Conservation (phyloP, 2,797 vertebrate species). For the Labroides dimidiatus region DNA sequence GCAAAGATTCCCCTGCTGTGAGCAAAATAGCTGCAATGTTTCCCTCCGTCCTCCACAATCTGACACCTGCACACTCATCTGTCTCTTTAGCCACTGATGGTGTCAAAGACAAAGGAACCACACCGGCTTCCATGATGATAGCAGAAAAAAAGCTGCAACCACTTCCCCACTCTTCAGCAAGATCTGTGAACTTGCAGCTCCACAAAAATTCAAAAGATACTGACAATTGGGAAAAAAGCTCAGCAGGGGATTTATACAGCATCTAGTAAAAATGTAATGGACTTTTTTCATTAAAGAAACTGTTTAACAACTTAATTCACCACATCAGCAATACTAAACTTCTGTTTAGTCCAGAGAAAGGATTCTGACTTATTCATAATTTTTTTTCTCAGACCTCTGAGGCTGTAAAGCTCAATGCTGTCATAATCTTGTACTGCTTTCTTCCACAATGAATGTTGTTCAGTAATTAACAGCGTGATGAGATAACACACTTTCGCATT, state of each 20-base stretch:
- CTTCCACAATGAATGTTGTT: too few relatives aligned
- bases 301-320: not conserved
- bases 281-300: too few relatives aligned
- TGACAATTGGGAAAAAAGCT: constrained; percentile 13
- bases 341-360: not conserved
- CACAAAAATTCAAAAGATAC: not conserved
- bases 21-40: constrained; percentile 15
- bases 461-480: too few relatives aligned
- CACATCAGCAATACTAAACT: not conserved
- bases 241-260: not conserved
- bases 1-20: constrained; percentile 24
- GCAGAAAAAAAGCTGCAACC: constrained; percentile 9
- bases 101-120: constrained; percentile 71
- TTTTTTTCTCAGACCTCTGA: too few relatives aligned
- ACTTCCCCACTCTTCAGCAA: not conserved
- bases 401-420: too few relatives aligned
- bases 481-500: not conserved
- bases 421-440: too few relatives aligned
- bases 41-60: constrained; percentile 3
- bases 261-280: too few relatives aligned
- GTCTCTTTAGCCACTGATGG: constrained; percentile 60
- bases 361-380: not conserved
- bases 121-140: constrained; percentile 3
- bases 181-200: constrained; percentile 28
- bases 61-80: constrained; percentile 48